Conservation (phyloP, 2,888 invertebrate species). For the Hyppa rectilinea region DNA sequence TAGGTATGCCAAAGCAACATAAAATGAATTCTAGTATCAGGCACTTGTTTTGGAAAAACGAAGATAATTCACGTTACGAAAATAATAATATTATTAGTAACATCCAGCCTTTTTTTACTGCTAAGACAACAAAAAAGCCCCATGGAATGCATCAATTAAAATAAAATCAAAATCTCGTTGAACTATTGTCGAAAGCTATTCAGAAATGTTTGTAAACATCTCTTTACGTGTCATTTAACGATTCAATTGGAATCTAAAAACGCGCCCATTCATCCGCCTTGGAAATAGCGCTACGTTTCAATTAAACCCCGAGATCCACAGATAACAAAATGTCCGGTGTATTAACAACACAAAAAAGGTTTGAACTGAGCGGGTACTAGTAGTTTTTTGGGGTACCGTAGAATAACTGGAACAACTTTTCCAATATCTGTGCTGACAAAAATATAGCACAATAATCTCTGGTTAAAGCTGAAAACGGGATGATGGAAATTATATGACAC, state of each 20-base stretch:
- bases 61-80: not conserved
- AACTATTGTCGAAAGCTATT: slow-evolving; percentile 55
- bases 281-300: slow-evolving; percentile 79
- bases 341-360: slow-evolving; percentile 78
- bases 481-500: not conserved
- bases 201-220: slow-evolving; percentile 76
- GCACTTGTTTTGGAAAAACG: too few species aligned
- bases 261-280: slow-evolving; percentile 67
- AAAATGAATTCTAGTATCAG: not conserved
- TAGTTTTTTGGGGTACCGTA: slow-evolving; percentile 61
- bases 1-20: not conserved
- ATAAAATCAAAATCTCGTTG: slow-evolving; percentile 47
- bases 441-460: not conserved
- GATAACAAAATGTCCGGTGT: slow-evolving; percentile 86
- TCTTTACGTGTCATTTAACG: slow-evolving; percentile 81
- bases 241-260: slow-evolving; percentile 70
- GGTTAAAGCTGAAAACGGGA: not conserved
- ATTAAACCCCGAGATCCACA: slow-evolving; percentile 78
- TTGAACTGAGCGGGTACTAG: slow-evolving; percentile 42
- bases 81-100: not conserved
- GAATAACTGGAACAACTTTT: not conserved
- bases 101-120: not conserved
- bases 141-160: slow-evolving; percentile 35
- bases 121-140: slow-evolving; percentile 1
- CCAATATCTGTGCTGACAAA: not conserved